Base-by-base conservation (phyloP, 2,888 invertebrate species). In the Sisyra terminalis region DNA sequence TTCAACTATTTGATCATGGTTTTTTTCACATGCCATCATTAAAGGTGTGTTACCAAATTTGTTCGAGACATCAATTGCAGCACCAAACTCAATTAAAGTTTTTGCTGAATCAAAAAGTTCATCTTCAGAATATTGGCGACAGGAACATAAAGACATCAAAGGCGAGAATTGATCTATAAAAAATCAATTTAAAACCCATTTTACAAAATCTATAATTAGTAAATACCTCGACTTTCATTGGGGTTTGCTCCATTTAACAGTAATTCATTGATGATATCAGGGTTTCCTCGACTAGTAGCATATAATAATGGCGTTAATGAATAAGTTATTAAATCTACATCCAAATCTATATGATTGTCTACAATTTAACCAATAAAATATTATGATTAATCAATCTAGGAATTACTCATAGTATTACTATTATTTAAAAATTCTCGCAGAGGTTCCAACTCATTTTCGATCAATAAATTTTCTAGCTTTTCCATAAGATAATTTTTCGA, bases 121-220 rank as follows among this genome's bases (percentile, higher is more conserved):
- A 46, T 57, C 60, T 15, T 37, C 18, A 4, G 9, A 11, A n/a
- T 58, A 57, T 46, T 67, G 69, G 50, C 60, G 65, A 50, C 72
- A 75, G n/a, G 70, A 65, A 51, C 76, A 76, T 18, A 70, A 66
- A 46, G 70, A 67, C 75, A 78, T 76, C 41, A 78, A 55, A 16
- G 73, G 69, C 31, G 75, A 75, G 42, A 66, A 65, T n/a, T 70
- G 70, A 59, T 75, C 78, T 77, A 58, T 31, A 64, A 59, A 47
- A 39, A 37, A 46, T 11, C 30, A 18, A 31, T 40, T 36, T 34
- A 13, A 29, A 41, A 42, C 13, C 43, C 10, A 29, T 14, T 4
- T 29, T 32, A 38, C 38, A 8, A 38, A 38, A 10, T 37, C 15
- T 30, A 29, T 30, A 11, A 11, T 31, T 37, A 6, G 2, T 18